These are phyloP conservation scores for Romanogobio albipinnatus DNA, from an alignment of 2,113 vertebrate species.

Conservation along the genomic window DNA sequence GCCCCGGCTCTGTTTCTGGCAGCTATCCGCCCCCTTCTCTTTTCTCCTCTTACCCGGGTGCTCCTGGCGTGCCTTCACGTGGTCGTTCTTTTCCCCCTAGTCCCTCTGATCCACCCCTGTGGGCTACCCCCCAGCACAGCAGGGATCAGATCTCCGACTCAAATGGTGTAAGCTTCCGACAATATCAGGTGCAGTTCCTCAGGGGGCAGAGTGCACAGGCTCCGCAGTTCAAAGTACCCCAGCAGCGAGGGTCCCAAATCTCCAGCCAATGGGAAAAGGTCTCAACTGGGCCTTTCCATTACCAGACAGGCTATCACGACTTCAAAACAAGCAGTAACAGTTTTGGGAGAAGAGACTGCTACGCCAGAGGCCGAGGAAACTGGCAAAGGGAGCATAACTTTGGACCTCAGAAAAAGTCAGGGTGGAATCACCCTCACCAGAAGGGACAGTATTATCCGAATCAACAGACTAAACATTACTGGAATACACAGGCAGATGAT, in stretches of 20 bases:
- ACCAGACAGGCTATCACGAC: slow-evolving; percentile 52
- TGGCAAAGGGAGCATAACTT: slow-evolving; percentile 32
- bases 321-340: slow-evolving; percentile 50
- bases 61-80: background rate
- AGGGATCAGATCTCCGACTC: slow-evolving; percentile 6
- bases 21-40: background rate
- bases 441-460: slow-evolving; percentile 51
- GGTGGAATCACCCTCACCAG: slow-evolving; percentile 35
- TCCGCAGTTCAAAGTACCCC: slow-evolving; percentile 58
- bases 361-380: slow-evolving; percentile 27
- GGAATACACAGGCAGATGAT: slow-evolving; percentile 40
- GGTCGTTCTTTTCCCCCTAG: slow-evolving; percentile 30
- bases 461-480: slow-evolving; percentile 52
- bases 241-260: slow-evolving; percentile 31
- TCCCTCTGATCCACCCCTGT: slow-evolving; percentile 52
- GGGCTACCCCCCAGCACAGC: slow-evolving; percentile 25
- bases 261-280: slow-evolving; percentile 5
- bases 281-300: slow-evolving; percentile 40
- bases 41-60: background rate
- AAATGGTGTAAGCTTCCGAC: slow-evolving; percentile 57
- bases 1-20: background rate
- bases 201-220: slow-evolving; percentile 69
- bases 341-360: slow-evolving; percentile 52
- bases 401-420: slow-evolving; percentile 1
- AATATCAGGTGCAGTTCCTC: slow-evolving; percentile 77